Conservation (phyloP, 2,888 invertebrate species). For the Zaprionus bogoriensis region DNA sequence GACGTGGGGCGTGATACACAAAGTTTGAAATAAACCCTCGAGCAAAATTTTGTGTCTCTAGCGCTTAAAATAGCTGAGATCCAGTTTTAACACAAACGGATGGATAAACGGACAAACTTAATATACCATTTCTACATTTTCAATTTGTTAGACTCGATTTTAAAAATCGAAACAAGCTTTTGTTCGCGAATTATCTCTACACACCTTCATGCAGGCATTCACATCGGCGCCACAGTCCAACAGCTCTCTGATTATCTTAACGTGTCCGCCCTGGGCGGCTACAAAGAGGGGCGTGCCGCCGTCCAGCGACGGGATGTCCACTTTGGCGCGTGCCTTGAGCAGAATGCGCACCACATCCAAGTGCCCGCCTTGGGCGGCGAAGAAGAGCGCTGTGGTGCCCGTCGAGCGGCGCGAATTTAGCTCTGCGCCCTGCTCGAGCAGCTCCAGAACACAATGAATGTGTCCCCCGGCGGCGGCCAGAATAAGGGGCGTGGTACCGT, state of each 20-base stretch:
- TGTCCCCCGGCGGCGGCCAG: constrained; percentile 96
- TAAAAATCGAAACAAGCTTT: background rate
- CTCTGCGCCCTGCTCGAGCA: constrained; percentile 95
- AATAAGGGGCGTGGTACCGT: constrained; percentile 96
- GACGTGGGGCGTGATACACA: no score
- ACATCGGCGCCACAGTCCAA: constrained; percentile 91
- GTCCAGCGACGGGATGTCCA: constrained; percentile 92
- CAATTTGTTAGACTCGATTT: no score
- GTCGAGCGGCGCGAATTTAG: constrained; percentile 93
- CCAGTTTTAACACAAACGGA: no score
- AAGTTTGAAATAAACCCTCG: no score
- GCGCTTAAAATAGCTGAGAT: no score
- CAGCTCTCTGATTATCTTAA: constrained; percentile 93
- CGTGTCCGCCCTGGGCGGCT: constrained; percentile 94
- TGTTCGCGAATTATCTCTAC: constrained; percentile 2
- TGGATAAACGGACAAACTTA: no score
- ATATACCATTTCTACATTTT: no score
- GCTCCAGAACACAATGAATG: constrained; percentile 91
- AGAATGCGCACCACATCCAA: constrained; percentile 91
- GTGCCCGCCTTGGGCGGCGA: constrained; percentile 96
- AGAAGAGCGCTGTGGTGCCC: constrained; percentile 95
- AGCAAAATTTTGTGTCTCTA: no score
- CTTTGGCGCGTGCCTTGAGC: constrained; percentile 89
- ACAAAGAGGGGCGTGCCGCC: constrained; percentile 97
- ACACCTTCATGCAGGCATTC: constrained; percentile 92